A percentile compares a stretch with the other conserved stretches of the same genome.
Conservation (phyloP, 2,888 invertebrate species). For the Helleia helle region DNA sequence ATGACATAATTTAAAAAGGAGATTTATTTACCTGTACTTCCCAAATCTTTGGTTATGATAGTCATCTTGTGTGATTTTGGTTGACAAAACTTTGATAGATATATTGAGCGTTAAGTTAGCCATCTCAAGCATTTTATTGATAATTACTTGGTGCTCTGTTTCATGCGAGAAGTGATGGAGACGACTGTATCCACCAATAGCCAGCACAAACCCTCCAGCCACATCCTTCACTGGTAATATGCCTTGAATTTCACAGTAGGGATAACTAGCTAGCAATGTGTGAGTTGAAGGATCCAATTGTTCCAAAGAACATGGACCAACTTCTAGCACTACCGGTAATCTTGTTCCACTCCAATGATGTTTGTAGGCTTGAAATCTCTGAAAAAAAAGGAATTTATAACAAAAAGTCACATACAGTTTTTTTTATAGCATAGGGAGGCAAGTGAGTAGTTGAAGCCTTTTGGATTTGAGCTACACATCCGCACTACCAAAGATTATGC, state of each 20-base stretch:
- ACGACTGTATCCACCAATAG: constrained; percentile 92
- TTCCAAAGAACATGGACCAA: constrained; percentile 93
- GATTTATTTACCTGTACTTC: constrained; percentile 83
- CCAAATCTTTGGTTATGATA: constrained; percentile 93
- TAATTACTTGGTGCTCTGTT: constrained; percentile 88
- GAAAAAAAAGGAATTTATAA: constrained; percentile 18
- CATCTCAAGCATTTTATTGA: constrained; percentile 88
- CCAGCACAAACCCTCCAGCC: constrained; percentile 93
- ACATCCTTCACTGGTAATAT: constrained; percentile 85
- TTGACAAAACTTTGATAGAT: constrained; percentile 86
- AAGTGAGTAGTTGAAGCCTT: too few species aligned
- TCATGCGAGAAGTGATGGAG: constrained; percentile 91
- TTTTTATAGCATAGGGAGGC: too few species aligned
- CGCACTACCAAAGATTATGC: too few species aligned
- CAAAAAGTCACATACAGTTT: not conserved
- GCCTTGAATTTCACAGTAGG: constrained; percentile 62
- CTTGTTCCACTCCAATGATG: constrained; percentile 97
- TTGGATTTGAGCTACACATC: too few species aligned
- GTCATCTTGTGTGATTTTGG: constrained; percentile 88
- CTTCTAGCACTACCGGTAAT: constrained; percentile 90
- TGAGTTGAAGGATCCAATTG: constrained; percentile 93
- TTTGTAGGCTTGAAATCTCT: constrained; percentile 93
- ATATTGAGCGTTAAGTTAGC: constrained; percentile 87
- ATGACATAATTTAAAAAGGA: constrained; percentile 7
- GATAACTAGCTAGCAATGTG: constrained; percentile 79